Base-by-base conservation (phyloP, 35 echinoderm and acorn worm genomes). In the Amphiura filiformis region DNA sequence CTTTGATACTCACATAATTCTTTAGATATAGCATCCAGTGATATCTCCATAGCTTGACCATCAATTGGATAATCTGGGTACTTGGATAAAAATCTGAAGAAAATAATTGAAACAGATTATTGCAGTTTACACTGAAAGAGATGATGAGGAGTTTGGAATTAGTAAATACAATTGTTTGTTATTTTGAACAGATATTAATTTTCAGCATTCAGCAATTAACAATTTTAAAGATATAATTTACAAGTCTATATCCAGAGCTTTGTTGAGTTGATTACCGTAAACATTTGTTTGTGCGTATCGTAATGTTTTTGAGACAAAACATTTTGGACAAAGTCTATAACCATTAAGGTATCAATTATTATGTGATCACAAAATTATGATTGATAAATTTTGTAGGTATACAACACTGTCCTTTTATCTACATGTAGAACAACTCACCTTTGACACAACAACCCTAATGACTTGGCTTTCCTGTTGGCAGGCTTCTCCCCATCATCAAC, bases 1-100 rank as follows among this genome's bases (percentile, higher is more conserved):
- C n/a, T n/a, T n/a, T n/a, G n/a, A 31, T 23, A 88, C 92, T 97
- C 85, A 99, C 96, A 89, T 30, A 95, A 87, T 77, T 99, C 96
- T 81, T 90, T 99, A 28, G 93, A 88, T 37, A 95, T 88, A 13
- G 84, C 81, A 90, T 99, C 96, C 39, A 99, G 76, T 37, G 92
- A 92, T 35, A 99, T 99, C 4, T 86, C 96, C 77, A 81, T 84
- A 22, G 89, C 92, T 47, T 84, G 65, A 31, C 88, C 84, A 76
- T 92, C 47, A 14, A 57, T 70, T 32, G 88, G 93, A 82, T 88
- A 92, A 52, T 93, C 89, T 76, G 93, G 96, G 76, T 94, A 99
- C 36, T 81, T 94, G 42, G 93, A 89, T 34, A 99, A 76, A 81
- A 99, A 99, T 88, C 96, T 99, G 80, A 20, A 78, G 41, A 18